Evolutionary conservation across 2,797 vertebrate species (phyloP), one percentile per base, ranked within the genome.

Genomic region (Xenops minutus): DNA sequence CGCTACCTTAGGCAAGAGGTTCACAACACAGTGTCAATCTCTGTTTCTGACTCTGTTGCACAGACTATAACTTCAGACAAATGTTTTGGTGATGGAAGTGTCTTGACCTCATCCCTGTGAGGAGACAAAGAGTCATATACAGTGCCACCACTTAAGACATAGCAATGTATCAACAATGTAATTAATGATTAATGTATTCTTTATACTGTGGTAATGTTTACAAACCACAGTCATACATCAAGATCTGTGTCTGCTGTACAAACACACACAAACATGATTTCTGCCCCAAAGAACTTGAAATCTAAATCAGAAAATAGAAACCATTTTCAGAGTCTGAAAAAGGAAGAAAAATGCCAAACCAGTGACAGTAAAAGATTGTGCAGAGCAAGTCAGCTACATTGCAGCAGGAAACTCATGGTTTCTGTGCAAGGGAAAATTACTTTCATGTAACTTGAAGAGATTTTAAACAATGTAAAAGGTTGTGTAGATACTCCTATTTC

Each of bases 131-230:
- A 87, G 24, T 90, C 81, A 89, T 52, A 91, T 34, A 43, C 75
- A 67, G 14, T 74, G 85, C 63, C 55, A 91, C 13, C 5, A 10
- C 52, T 88, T 89, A 77, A 89, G 67, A 63, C 34, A 71, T 15
- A 79, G 48, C 62, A 88, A 89, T 52, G 34, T 67, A 76, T 79
- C 59, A 89, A 76, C 88, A 77, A 36, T 46, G 76, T 87, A 89
- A 93, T 85, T 94, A 94, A 88, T 83, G 72, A 88, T 93, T 93
- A 94, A 87, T 89, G 52, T 67, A 54, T 61, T 95, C 67, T 94
- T 93, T 94, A 74, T 93, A 43, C 56, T 91, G 52, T 32, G 74
- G 69, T 81, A 86, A 84, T 80, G 37, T 88, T 94, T 85, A 69
- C 83, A 92, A 95, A 71, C 69, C 63, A 26, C 62, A 92, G 29